Percentiles rank a stretch among this genome's conserved stretches.
Conservation (phyloP, 2,888 invertebrate species). For the Dinocampus coccinellae region DNA sequence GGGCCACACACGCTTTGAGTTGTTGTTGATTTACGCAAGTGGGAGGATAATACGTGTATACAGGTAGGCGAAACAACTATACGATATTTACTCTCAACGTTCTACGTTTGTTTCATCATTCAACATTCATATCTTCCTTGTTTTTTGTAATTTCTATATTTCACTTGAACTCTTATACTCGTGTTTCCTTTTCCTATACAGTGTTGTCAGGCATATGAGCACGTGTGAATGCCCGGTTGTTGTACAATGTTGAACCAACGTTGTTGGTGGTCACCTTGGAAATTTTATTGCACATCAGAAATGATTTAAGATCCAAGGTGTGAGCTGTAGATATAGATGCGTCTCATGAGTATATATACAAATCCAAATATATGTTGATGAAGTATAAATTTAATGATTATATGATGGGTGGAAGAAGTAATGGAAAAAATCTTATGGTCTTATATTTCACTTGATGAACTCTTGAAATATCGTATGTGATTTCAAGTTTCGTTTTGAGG, state of each 20-base stretch:
- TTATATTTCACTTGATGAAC: neutral
- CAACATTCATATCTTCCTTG: neutral
- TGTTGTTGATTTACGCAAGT: constrained; percentile 25
- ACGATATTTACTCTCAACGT: neutral
- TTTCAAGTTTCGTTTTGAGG: neutral
- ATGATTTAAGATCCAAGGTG: constrained; percentile 26
- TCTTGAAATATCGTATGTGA: neutral
- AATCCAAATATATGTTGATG: too few species aligned
- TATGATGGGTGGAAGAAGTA: neutral
- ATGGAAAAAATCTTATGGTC: too few species aligned
- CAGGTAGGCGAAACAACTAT: constrained; percentile 24
- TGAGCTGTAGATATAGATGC: neutral
- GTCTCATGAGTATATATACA: neutral
- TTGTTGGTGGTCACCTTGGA: constrained; percentile 33
- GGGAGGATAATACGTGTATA: constrained; percentile 29
- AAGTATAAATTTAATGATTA: too few species aligned
- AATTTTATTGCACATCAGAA: constrained; percentile 31
- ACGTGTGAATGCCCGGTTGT: constrained; percentile 35
- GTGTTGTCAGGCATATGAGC: neutral
- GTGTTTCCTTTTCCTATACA: neutral
- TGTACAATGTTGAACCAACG: constrained; percentile 32
- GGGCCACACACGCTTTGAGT: constrained; percentile 40
- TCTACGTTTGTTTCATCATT: neutral
- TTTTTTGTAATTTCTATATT: neutral
- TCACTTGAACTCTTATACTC: neutral